These are phyloP conservation scores for Hippocampus comes DNA, from an alignment of 2,113 vertebrate genomes.

Conservation along the genomic window DNA sequence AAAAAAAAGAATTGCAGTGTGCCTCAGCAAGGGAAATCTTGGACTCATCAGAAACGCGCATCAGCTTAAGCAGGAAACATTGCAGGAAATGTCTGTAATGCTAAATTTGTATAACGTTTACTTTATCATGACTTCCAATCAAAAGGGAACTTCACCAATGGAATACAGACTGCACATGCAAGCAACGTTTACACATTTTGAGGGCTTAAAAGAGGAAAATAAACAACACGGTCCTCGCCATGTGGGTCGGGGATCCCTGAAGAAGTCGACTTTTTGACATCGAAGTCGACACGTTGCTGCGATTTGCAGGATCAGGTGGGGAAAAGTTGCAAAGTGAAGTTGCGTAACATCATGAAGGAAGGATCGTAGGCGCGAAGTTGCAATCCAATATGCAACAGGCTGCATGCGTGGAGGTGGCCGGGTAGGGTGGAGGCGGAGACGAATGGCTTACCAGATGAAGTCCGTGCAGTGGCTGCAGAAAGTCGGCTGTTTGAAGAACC, in stretches of 20 bases:
- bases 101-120: not conserved
- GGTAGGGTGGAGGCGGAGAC: conserved; percentile 17
- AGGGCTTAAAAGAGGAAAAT: not conserved
- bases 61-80: not conserved
- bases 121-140: conserved; percentile 5
- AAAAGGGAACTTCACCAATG: not conserved
- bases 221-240: conserved; percentile 40
- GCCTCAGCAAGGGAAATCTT: conserved; percentile 9
- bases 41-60: conserved; percentile 29
- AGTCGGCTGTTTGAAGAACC: conserved; percentile 87
- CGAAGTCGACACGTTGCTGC: not conserved
- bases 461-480: conserved; percentile 87
- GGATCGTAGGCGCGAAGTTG: conserved; percentile 15
- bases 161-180: not conserved
- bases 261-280: not conserved
- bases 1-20: not conserved
- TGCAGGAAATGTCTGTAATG: not conserved
- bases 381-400: conserved; percentile 60
- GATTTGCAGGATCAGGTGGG: not conserved
- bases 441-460: conserved; percentile 83
- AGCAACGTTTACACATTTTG: not conserved
- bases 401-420: conserved; percentile 1
- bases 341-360: conserved; percentile 37
- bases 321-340: conserved; percentile 26
- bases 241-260: not conserved